A percentile compares a stretch with the other conserved stretches of the same genome.
Evolutionary conservation across 2,113 vertebrate species (phyloP).

Genomic region (Hystrix brachyura): DNA sequence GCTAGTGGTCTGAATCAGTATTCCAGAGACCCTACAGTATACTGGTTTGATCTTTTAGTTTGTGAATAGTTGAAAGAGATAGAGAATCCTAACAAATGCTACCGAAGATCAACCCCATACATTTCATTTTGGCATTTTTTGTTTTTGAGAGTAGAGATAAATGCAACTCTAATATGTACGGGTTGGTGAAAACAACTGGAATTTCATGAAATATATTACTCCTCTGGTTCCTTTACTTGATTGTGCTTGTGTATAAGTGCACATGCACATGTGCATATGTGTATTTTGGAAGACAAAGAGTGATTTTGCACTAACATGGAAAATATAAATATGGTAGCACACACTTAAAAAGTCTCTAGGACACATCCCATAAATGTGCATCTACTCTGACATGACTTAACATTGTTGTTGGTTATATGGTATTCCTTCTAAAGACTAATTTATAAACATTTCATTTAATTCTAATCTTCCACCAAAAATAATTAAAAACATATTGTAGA

Average conservation of each 20-base stretch:
- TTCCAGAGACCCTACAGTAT: neutral
- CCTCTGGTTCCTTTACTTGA: neutral
- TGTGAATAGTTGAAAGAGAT: neutral
- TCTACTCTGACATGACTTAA: neutral
- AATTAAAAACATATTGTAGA: neutral
- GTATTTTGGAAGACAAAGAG: neutral
- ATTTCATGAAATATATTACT: neutral
- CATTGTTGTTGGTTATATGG: neutral
- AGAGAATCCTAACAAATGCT: neutral
- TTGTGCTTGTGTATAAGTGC: neutral
- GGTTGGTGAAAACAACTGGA: neutral
- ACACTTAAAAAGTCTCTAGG: neutral
- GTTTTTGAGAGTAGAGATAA: constrained; percentile 35
- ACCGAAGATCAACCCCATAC: neutral
- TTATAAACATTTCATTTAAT: constrained; percentile 16
- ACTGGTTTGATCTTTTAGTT: neutral
- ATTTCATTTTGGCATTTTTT: neutral
- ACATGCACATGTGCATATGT: neutral
- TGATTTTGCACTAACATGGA: neutral
- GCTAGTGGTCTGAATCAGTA: neutral
- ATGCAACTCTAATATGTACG: neutral
- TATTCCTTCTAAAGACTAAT: neutral
- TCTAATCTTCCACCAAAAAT: neutral
- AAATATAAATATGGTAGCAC: neutral
- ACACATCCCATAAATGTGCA: neutral